These are phyloP conservation scores for Meliscaeva auricollis DNA, from an alignment of 2,888 invertebrate genomes.

Conservation along the genomic window DNA sequence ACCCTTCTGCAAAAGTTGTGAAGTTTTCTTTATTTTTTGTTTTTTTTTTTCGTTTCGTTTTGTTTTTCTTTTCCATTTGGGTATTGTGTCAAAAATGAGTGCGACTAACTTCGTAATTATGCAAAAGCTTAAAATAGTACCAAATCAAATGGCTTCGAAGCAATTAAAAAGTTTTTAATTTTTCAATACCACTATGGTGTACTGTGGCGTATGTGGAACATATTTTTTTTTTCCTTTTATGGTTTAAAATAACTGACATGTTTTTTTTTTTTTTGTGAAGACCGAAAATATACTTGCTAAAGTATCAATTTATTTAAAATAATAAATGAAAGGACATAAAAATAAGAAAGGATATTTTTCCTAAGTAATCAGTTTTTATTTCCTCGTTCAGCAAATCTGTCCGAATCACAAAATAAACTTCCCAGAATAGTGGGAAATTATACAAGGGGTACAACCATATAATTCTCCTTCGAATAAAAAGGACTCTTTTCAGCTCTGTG, in stretches of 20 bases:
- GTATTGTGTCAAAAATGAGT: constrained; percentile 58
- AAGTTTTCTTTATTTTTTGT: constrained; percentile 4
- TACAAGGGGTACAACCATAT: neutral
- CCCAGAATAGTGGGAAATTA: constrained; percentile 60
- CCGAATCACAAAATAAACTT: constrained; percentile 14
- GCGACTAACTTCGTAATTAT: constrained; percentile 57
- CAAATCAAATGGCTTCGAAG: constrained; percentile 26
- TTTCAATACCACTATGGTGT: neutral
- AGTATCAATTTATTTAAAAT: neutral
- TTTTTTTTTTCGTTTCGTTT: neutral
- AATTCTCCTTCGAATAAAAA: neutral
- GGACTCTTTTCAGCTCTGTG: neutral
- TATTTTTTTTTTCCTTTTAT: too few species aligned
- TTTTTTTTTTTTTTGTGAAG: neutral
- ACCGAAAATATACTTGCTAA: too few species aligned
- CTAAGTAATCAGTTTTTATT: neutral
- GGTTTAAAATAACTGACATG: too few species aligned
- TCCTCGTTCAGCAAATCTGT: neutral
- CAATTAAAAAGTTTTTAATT: constrained; percentile 19
- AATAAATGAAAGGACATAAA: neutral
- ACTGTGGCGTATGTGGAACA: constrained; percentile 48
- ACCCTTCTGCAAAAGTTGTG: constrained; percentile 14
- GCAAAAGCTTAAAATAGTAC: constrained; percentile 47
- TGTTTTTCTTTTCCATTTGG: constrained; percentile 1
- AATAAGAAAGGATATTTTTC: neutral